Conservation (phyloP, 2,113 vertebrate species). For the Clarias magur region DNA sequence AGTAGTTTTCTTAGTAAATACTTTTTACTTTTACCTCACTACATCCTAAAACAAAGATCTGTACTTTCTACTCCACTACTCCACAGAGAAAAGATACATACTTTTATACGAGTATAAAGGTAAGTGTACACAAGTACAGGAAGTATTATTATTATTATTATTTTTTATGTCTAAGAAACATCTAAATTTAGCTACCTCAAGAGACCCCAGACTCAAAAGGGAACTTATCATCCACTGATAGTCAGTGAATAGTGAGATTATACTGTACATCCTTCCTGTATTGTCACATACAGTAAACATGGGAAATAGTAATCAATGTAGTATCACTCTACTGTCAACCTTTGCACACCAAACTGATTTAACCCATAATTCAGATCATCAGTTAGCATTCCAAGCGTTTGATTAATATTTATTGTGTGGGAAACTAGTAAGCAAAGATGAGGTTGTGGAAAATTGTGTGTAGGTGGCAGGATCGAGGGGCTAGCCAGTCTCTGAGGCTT, state of each 20-base stretch:
- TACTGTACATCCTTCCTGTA: background rate
- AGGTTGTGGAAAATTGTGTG: background rate
- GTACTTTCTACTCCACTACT: too few relatives aligned
- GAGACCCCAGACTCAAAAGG: background rate
- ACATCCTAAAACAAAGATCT: too few relatives aligned
- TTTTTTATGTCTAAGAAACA: too few relatives aligned
- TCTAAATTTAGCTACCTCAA: background rate
- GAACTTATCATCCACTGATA: background rate
- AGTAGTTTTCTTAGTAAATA: too few relatives aligned
- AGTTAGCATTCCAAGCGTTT: background rate
- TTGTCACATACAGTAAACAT: background rate
- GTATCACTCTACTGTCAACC: background rate
- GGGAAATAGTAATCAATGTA: background rate
- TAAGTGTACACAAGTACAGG: too few relatives aligned
- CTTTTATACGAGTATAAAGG: too few relatives aligned
- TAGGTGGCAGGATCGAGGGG: background rate
- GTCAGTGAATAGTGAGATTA: background rate
- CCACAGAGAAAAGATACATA: too few relatives aligned
- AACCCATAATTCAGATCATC: too few relatives aligned
- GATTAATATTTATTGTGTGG: background rate
- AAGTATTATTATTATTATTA: too few relatives aligned
- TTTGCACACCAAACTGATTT: background rate
- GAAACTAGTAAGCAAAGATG: background rate
- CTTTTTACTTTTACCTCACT: too few relatives aligned
- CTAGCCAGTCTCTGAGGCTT: conserved; percentile 28